Evolutionary conservation across 92 coral and sea anemone genomes (phyloP).

Genomic region (Virgularia gustaviana): DNA sequence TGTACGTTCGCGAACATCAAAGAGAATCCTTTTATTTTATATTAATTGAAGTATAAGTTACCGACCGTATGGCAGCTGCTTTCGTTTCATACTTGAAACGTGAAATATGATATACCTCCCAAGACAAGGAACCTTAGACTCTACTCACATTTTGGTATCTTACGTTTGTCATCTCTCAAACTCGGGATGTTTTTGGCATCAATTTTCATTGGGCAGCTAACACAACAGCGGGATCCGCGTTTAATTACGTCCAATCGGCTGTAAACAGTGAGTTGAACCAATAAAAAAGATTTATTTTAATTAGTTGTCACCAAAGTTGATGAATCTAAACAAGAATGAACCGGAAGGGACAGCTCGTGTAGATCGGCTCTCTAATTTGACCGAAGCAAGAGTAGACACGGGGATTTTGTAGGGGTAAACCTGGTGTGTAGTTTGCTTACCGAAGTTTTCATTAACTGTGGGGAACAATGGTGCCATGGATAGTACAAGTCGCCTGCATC

Average conservation of each 20-base stretch:
- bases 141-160: too few relatives aligned
- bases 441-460: constrained; percentile 19
- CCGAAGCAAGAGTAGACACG: constrained; percentile 11
- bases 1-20: constrained; percentile 28
- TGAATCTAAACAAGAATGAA: constrained; percentile 36
- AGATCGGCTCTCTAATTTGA: constrained; percentile 19
- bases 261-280: constrained; percentile 36
- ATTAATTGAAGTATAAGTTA: constrained; percentile 13
- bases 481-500: constrained; percentile 21
- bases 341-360: constrained; percentile 43
- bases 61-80: constrained; percentile 29
- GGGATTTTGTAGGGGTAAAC: constrained; percentile 12
- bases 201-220: constrained; percentile 32
- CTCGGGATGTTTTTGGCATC: constrained; percentile 19
- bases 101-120: too few relatives aligned
- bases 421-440: constrained; percentile 33
- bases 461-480: constrained; percentile 33
- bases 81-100: constrained; percentile 20
- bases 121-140: too few relatives aligned
- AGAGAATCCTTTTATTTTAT: constrained; percentile 37
- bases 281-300: constrained; percentile 38
- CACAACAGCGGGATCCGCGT: constrained; percentile 38
- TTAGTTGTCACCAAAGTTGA: constrained; percentile 43
- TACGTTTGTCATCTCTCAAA: too few relatives aligned
- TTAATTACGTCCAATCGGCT: constrained; percentile 40